Percentiles rank a stretch among this genome's conserved stretches.
phyloP scores from a whole-genome alignment of 2,888 invertebrate genomes.

The Helleia helle region DNA sequence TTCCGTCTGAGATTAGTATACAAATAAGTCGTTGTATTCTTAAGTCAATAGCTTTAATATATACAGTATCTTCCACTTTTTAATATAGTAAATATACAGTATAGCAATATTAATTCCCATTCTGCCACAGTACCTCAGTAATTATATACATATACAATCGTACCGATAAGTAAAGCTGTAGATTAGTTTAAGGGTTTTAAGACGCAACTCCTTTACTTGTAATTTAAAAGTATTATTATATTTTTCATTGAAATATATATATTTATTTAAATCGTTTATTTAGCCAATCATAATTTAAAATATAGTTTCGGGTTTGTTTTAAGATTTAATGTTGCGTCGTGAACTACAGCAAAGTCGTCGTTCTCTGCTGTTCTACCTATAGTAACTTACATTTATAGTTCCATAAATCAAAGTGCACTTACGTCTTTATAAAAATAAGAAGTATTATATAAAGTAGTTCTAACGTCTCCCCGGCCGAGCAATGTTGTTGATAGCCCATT shows the following conservation, averaged over 20 bases:
- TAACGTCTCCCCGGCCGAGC: constrained; percentile 46
- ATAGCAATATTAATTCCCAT: constrained; percentile 65
- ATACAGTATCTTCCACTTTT: constrained; percentile 67
- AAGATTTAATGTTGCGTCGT: background rate
- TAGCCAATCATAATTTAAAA: background rate
- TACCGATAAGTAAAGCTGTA: constrained; percentile 21
- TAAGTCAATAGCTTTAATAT: constrained; percentile 68
- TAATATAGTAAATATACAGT: constrained; percentile 43
- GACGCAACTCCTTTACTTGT: background rate
- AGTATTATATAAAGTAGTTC: constrained; percentile 57
- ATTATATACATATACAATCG: constrained; percentile 37
- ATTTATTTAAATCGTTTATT: constrained; percentile 5
- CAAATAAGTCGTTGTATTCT: constrained; percentile 52
- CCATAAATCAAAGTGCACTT: constrained; percentile 72
- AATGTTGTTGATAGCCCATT: constrained; percentile 49
- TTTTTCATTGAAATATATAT: background rate
- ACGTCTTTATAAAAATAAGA: constrained; percentile 56
- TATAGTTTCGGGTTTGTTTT: background rate
- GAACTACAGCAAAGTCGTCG: background rate
- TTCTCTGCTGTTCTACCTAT: constrained; percentile 21
- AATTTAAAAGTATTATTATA: constrained; percentile 6
- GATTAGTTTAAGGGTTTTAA: constrained; percentile 13
- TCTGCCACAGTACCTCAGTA: constrained; percentile 68
- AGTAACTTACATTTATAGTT: constrained; percentile 46
- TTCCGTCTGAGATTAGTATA: constrained; percentile 26